Base-by-base conservation (phyloP, 2,797 vertebrate genomes). In the Eleutherodactylus coqui region DNA sequence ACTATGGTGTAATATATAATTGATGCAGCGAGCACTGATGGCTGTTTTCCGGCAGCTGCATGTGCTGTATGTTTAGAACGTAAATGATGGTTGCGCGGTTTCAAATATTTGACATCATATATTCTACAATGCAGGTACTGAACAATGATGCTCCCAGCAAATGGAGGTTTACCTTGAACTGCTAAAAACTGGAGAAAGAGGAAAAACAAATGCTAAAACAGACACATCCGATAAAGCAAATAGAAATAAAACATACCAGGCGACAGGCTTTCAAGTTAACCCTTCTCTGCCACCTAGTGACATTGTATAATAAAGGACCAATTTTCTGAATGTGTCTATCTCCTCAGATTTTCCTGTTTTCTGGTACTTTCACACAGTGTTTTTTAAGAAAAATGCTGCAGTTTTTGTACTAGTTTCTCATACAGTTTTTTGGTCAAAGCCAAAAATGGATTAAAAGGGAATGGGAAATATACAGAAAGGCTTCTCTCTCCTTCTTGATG, bases 241-340 rank as follows among this genome's bases (percentile, higher is more conserved):
- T 58, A 78, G 75, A 73, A 83, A 79, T 51, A 75, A 70, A 72
- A 58, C 32, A 55, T 45, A 75, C 51, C 21, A 17, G 67, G 32
- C n/a, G 41, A 11, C 36, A 11, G 17, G 43, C 51, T 76, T 79
- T 34, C 62, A 78, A 69, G 75, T 87, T 87, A 87, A 84, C 86
- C 86, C 86, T 84, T 87, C 86, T 75, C 76, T 84, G 86, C 86
- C 86, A 87, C 55, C 86, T 87, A 87, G 86, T 87, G 86, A 87
- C 82, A 45, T 41, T 38, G 79, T 2, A 32, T 41, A 79, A 83
- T 83, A 29, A 78, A 32, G 17, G 49, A 51, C 7, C 10, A 14
- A 11, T n/a, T n/a, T n/a, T n/a, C n/a, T n/a, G n/a, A n/a, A n/a
- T n/a, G 14, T 64, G 5, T 79, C n/a, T 58, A 1, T 69, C 45